Base-by-base conservation (phyloP, 64 coral and sea anemone species). In the Stichodactyla mertensii region DNA sequence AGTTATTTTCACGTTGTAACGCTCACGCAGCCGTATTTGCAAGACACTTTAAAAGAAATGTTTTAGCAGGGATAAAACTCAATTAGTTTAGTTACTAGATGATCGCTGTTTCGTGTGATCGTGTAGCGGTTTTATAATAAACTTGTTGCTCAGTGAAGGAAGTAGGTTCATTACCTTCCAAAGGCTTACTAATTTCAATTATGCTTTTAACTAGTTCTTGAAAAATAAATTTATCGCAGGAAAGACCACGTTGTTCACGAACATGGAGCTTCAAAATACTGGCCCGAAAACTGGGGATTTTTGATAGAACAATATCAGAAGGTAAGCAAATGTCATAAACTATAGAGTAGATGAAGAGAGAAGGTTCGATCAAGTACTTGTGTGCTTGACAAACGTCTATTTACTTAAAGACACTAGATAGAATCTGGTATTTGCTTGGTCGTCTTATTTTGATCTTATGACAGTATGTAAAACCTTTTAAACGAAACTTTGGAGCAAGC, bases 221-320 rank as follows among this genome's bases (percentile, higher is more conserved):
- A 14, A 53, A 22, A 6, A 18, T 87, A 27, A 9, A 28, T 74
- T 74, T 74, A 74, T 36, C 67, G 79, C 55, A 99, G 97, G 97
- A 99, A 99, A 78, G 97, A 99, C 54, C 97, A 99, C 56, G 79
- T 99, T 12, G 93, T 89, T 3, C 93, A 99, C 77, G 97, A 99
- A 36, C 87, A 92, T 24, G 91, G 87, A 16, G 93, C 97, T 2
- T 69, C 97, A 10, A 90, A 92, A 36, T 86, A 94, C 24, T 99
- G 97, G 97, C 90, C 97, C 4, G 69, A 90, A 16, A 92, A 95
- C 54, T 99, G 97, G 97, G 97, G 97, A 13, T 99, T 99, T 78
- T 88, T 99, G 16, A 92, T 95, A 88, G 88, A 87, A 19, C 93
- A 99, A 69, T 99, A 99, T 77, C 94, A 99, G 79, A 89, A 86